These are phyloP conservation scores for Lasiurus cinereus DNA, from an alignment of 2,113 vertebrate species.

Conservation along the genomic window DNA sequence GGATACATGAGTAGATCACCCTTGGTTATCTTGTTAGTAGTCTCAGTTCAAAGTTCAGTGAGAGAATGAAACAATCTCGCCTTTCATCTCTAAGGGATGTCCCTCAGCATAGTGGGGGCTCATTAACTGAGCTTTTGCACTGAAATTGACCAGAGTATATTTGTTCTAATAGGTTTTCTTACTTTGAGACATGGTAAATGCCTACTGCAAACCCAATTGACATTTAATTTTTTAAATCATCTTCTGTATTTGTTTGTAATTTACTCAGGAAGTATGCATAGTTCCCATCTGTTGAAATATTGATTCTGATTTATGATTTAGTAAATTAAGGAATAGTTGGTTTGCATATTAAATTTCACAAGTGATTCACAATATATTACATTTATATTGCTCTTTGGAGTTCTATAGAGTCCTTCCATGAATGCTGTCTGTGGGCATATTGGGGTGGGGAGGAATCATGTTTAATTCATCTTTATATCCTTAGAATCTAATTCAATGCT, in stretches of 20 bases:
- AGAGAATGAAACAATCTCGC: neutral
- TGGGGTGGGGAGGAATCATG: conserved; percentile 2
- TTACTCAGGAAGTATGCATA: conserved; percentile 69
- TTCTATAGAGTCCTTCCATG: conserved; percentile 32
- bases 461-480: conserved; percentile 71
- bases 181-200: conserved; percentile 27
- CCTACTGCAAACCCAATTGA: conserved; percentile 63
- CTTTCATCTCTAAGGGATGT: neutral
- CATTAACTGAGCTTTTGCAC: conserved; percentile 42
- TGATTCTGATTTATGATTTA: conserved; percentile 72
- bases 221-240: conserved; percentile 73
- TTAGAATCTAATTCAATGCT: conserved; percentile 47
- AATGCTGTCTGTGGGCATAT: conserved; percentile 55
- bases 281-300: conserved; percentile 72
- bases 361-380: conserved; percentile 72
- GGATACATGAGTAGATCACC: conserved; percentile 60
- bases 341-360: conserved; percentile 66
- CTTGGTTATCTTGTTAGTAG: conserved; percentile 66
- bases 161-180: conserved; percentile 65
- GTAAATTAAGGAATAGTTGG: conserved; percentile 65
- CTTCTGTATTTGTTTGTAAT: conserved; percentile 69
- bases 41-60: conserved; percentile 45
- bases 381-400: conserved; percentile 73
- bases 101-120: neutral
- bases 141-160: neutral